Conservation (phyloP, 2,113 vertebrate species). For the Phalacrocorax pelagicus region DNA sequence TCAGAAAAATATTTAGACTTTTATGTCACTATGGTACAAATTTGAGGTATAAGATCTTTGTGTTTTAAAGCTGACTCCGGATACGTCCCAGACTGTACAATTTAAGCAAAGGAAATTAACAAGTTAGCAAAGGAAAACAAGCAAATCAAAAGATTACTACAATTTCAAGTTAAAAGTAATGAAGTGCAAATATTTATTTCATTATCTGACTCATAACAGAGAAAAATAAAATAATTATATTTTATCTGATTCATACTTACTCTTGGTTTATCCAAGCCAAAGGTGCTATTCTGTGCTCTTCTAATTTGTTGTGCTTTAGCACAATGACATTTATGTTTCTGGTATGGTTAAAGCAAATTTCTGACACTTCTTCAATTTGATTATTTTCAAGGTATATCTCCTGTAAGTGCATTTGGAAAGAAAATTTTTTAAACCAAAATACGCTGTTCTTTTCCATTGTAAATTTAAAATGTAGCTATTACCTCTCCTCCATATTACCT, state of each 20-base stretch:
- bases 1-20: not conserved
- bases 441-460: not conserved
- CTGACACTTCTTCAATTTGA: conserved; percentile 94
- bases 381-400: conserved; percentile 95
- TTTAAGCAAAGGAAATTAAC: not conserved
- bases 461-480: not conserved
- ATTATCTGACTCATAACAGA: not conserved
- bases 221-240: not conserved
- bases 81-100: not conserved
- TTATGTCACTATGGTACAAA: not conserved
- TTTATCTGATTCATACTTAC: conserved; percentile 67
- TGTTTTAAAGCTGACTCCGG: not conserved
- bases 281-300: conserved; percentile 90
- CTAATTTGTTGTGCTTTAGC: conserved; percentile 89
- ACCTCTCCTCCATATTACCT: not conserved
- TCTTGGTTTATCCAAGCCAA: conserved; percentile 93
- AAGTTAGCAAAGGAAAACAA: not conserved
- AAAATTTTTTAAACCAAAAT: not conserved
- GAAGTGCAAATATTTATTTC: not conserved
- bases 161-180: not conserved
- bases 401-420: conserved; percentile 71
- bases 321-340: conserved; percentile 86
- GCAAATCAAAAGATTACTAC: not conserved
- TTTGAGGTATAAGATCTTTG: not conserved
- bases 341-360: conserved; percentile 88